phyloP scores from a whole-genome alignment of 2,888 invertebrate species.

The Penaeus monodon region DNA sequence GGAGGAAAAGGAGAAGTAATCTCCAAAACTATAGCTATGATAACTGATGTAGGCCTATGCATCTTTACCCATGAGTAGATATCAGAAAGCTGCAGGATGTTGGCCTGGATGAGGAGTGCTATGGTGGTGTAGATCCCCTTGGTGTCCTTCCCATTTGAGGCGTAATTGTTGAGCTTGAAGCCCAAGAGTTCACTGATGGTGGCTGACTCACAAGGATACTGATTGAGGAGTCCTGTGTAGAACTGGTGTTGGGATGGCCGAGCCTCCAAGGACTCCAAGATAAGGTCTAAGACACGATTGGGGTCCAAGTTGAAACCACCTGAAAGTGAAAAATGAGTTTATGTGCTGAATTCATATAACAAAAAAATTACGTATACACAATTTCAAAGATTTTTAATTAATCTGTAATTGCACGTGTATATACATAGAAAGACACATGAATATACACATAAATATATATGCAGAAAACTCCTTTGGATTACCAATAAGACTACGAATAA shows the following conservation, averaged over 20 bases:
- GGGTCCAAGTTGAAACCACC: conserved; percentile 99
- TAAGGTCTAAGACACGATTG: conserved; percentile 94
- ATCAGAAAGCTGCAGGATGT: conserved; percentile 79
- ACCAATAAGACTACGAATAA: conserved; percentile 95
- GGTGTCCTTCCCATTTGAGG: conserved; percentile 19
- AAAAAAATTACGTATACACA: neutral
- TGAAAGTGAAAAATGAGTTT: conserved; percentile 70
- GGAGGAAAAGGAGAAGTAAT: neutral
- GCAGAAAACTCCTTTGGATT: conserved; percentile 65
- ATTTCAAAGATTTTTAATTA: neutral
- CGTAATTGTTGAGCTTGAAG: conserved; percentile 83
- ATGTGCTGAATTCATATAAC: neutral
- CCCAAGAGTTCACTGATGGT: conserved; percentile 95
- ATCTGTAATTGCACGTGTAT: too few relatives aligned
- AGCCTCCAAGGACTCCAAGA: conserved; percentile 95
- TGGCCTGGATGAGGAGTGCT: conserved; percentile 89
- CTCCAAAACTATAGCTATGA: neutral
- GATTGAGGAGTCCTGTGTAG: conserved; percentile 79
- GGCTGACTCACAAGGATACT: conserved; percentile 83
- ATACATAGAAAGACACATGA: too few relatives aligned
- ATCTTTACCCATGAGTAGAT: conserved; percentile 62
- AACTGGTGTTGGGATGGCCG: conserved; percentile 77
- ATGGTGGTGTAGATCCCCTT: conserved; percentile 83
- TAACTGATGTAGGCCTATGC: neutral
- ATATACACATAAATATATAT: too few relatives aligned